These are phyloP conservation scores for Spatula versicolor DNA, from an alignment of 2,797 vertebrate genomes.

Conservation along the genomic window DNA sequence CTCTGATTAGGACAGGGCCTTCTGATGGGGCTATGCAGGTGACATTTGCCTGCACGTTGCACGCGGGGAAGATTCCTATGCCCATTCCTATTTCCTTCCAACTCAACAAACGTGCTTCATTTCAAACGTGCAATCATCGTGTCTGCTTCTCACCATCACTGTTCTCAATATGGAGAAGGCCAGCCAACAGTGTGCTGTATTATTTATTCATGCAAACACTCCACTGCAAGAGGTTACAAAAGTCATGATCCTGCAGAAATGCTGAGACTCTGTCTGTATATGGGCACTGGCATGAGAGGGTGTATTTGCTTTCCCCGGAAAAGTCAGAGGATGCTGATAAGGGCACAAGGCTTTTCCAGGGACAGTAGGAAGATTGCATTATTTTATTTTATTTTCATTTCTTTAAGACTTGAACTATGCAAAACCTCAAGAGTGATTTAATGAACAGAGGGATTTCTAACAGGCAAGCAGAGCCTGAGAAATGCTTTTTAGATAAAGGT, in stretches of 20 bases:
- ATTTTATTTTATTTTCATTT: neutral
- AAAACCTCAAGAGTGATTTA: neutral
- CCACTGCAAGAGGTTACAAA: neutral
- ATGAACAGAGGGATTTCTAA: neutral
- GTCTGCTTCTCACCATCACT: neutral
- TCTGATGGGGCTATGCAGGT: neutral
- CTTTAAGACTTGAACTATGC: neutral
- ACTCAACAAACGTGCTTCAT: neutral
- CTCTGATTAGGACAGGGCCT: neutral
- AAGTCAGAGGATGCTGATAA: neutral
- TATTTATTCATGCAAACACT: constrained; percentile 12
- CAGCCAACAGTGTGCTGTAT: neutral
- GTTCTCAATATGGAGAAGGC: neutral
- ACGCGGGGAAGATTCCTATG: neutral
- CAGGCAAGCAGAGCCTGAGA: neutral
- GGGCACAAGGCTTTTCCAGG: neutral
- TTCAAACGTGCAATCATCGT: neutral
- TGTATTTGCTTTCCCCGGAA: neutral
- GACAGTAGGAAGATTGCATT: neutral
- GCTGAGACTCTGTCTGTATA: neutral
- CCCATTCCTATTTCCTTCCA: neutral
- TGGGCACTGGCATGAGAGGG: neutral
- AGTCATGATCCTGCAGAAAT: neutral
- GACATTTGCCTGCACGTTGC: neutral
- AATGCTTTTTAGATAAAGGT: neutral